These are phyloP conservation scores for Cryptus armator DNA, from an alignment of 2,888 invertebrate genomes.

Conservation along the genomic window DNA sequence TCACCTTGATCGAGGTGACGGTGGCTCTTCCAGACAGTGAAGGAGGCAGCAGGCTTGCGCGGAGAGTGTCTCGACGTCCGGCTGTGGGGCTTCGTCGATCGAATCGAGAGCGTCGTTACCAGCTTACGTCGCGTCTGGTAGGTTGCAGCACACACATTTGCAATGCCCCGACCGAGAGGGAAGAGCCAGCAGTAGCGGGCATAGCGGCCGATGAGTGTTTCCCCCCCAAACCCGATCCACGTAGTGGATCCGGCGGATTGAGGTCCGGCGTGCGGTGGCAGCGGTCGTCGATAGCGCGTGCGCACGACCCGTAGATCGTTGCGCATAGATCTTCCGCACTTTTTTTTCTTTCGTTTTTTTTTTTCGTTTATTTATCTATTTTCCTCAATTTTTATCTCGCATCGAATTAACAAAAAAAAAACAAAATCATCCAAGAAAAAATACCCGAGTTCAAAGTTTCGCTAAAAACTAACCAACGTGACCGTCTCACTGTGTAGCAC, in stretches of 20 bases:
- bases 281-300: constrained; percentile 50
- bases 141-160: constrained; percentile 30
- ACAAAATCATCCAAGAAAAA: background rate
- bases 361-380: background rate
- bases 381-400: background rate
- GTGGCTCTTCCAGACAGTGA: constrained; percentile 27
- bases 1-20: constrained; percentile 40
- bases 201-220: background rate
- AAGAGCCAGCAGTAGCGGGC: constrained; percentile 19
- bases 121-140: constrained; percentile 32
- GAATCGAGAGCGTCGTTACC: constrained; percentile 66
- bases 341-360: constrained; percentile 37
- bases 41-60: constrained; percentile 17
- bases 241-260: constrained; percentile 54
- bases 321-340: constrained; percentile 58
- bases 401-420: background rate
- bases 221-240: constrained; percentile 50
- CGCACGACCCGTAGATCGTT: constrained; percentile 51
- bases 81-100: constrained; percentile 67
- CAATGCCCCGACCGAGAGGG: constrained; percentile 14
- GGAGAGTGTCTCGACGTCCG: constrained; percentile 59
- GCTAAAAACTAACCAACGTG: background rate
- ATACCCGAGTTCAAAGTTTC: background rate
- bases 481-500: constrained; percentile 33
- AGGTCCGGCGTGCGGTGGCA: constrained; percentile 46